Percentiles rank a stretch among this genome's conserved stretches.
Conservation (phyloP, 2,113 vertebrate species). For the Daboia siamensis region DNA sequence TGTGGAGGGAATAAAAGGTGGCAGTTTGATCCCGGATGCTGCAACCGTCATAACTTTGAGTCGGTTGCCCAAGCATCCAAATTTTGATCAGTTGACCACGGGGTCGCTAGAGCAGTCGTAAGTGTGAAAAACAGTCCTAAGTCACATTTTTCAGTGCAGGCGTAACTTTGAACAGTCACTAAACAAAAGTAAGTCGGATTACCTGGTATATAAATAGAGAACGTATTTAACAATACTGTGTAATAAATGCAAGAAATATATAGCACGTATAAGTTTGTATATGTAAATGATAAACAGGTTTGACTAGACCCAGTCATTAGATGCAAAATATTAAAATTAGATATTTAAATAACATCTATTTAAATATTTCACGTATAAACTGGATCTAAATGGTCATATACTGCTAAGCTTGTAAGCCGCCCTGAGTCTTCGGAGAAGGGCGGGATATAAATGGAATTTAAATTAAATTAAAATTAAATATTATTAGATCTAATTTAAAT, state of each 20-base stretch:
- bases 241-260: neutral
- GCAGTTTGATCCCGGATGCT: neutral
- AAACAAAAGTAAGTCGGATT: neutral
- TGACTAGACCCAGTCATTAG: neutral
- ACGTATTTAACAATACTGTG: neutral
- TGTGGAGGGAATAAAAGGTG: neutral
- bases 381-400: fast-evolving
- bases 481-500: neutral
- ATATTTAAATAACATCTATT: neutral
- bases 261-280: neutral
- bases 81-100: neutral
- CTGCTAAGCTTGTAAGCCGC: too few species aligned
- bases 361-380: neutral
- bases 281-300: neutral
- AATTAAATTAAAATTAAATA: too few species aligned
- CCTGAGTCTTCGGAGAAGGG: too few species aligned
- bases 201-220: neutral
- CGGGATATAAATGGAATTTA: too few species aligned
- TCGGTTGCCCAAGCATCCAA: neutral
- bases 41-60: neutral
- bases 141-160: neutral
- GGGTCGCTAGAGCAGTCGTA: neutral
- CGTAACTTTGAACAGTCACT: neutral
- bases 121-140: neutral
- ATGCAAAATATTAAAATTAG: neutral